Percentiles rank a stretch among this genome's conserved stretches.
These are phyloP conservation scores for Phocoena phocoena DNA, from an alignment of 2,113 vertebrate species.

Conservation along the genomic window DNA sequence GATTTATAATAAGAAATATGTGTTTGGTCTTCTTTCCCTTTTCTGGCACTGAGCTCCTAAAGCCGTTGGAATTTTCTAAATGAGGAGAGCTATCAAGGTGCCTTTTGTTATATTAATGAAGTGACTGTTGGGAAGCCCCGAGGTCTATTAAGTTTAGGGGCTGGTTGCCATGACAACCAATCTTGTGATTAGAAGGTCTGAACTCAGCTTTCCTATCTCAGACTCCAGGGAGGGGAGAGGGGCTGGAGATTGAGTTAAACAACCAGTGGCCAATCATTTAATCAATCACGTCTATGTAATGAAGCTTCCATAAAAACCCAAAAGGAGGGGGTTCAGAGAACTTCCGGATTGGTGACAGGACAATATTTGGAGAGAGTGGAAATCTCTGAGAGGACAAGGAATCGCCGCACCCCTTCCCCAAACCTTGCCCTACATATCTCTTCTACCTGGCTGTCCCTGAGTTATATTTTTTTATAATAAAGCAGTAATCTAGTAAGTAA, in stretches of 20 bases:
- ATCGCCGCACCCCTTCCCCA: fast-evolving
- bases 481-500: neutral
- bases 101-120: neutral
- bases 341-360: neutral
- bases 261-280: too few species aligned
- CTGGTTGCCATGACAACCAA: neutral
- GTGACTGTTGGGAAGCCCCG: neutral
- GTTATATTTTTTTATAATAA: neutral
- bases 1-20: neutral
- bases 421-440: too few species aligned
- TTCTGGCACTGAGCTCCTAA: neutral
- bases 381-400: neutral
- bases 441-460: neutral
- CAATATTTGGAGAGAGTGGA: neutral
- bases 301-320: neutral
- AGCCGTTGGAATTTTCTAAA: neutral
- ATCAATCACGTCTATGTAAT: neutral
- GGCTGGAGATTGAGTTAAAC: neutral
- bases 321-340: neutral
- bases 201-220: neutral
- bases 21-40: neutral
- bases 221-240: neutral
- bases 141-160: neutral
- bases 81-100: neutral
- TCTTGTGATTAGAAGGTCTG: neutral